Evolutionary conservation across 2,888 invertebrate species (phyloP).

Genomic region (Sympetrum striolatum): DNA sequence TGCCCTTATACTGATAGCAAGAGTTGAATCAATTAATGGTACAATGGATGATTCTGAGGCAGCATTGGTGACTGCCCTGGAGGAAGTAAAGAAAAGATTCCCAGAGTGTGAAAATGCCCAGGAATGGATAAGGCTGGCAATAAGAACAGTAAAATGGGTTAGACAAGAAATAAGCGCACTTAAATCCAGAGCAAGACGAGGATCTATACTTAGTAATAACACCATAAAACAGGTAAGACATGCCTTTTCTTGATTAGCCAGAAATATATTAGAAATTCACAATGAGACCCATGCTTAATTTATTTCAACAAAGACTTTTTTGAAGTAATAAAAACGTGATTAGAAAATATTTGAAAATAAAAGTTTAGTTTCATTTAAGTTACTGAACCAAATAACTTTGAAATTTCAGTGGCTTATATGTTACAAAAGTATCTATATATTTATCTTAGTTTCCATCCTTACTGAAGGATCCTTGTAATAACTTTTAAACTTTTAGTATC

Average conservation of each 20-base stretch:
- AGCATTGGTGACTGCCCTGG: not conserved
- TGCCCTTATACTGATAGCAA: not conserved
- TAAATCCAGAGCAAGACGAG: not conserved
- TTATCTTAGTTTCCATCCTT: too few relatives aligned
- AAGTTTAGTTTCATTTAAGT: too few relatives aligned
- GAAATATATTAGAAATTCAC: too few relatives aligned
- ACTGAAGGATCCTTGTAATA: too few relatives aligned
- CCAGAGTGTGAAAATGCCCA: not conserved
- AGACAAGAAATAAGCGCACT: not conserved
- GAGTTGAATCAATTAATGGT: not conserved
- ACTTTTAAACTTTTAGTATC: too few relatives aligned
- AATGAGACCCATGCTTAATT: too few relatives aligned
- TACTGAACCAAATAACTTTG: too few relatives aligned
- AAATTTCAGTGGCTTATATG: too few relatives aligned
- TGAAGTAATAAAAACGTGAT: too few relatives aligned
- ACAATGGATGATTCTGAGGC: not conserved
- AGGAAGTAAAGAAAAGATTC: not conserved
- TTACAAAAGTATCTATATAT: too few relatives aligned
- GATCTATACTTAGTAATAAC: not conserved
- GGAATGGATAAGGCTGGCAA: not conserved
- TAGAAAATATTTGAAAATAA: too few relatives aligned
- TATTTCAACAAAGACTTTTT: too few relatives aligned
- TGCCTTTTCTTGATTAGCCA: not conserved
- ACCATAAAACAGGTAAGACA: not conserved
- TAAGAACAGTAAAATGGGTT: not conserved